Conservation (phyloP, 2,888 invertebrate species). For the Spilosoma lubricipeda region DNA sequence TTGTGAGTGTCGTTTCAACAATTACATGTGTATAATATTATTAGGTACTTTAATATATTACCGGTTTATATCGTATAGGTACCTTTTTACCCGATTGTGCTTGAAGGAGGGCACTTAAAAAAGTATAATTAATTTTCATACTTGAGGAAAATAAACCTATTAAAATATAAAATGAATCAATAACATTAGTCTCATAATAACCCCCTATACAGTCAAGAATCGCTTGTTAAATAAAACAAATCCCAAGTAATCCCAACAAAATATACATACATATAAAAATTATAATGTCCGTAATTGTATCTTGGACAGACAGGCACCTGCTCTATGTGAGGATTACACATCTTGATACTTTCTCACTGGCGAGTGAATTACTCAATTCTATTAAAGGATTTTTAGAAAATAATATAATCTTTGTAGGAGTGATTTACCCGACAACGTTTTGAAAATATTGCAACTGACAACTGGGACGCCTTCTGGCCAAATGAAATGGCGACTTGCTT, state of each 20-base stretch:
- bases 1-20: neutral
- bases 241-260: slow-evolving; percentile 52
- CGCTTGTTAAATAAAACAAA: slow-evolving; percentile 56
- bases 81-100: too few species aligned
- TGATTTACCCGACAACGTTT: too few species aligned
- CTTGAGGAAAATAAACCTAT: neutral
- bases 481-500: too few species aligned
- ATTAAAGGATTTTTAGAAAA: neutral
- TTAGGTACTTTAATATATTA: neutral
- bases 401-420: neutral
- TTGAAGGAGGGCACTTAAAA: too few species aligned
- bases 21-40: neutral
- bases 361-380: neutral
- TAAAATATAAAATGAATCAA: slow-evolving; percentile 26
- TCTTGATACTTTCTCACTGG: slow-evolving; percentile 38
- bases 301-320: slow-evolving; percentile 51
- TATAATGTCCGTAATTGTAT: slow-evolving; percentile 73
- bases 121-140: neutral
- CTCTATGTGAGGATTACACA: neutral
- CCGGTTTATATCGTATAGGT: too few species aligned
- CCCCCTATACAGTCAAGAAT: slow-evolving; percentile 36
- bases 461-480: too few species aligned
- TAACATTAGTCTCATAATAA: slow-evolving; percentile 26
- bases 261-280: slow-evolving; percentile 55
- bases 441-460: too few species aligned